Base-by-base conservation (phyloP, 2,888 invertebrate species). In the Euzophera pinguis region DNA sequence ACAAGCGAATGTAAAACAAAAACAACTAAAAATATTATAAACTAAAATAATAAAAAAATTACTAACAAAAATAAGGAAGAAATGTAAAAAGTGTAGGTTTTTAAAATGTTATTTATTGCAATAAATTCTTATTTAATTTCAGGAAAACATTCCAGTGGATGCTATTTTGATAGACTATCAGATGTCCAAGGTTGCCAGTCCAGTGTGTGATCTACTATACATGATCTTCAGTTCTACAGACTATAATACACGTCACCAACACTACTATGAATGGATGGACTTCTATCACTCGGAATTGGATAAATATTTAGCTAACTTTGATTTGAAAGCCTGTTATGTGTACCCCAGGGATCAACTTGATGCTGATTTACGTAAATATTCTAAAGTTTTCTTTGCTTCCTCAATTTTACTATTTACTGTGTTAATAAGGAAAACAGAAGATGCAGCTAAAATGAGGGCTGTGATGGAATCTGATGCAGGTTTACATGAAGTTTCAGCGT, bases 151-250 rank as follows among this genome's bases (percentile, higher is more conserved):
- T 2, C 47, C 65, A 0, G 55, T 60, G 2, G 60, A 72, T 4
- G 67, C 66, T 10, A 57, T 77, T 0, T 59, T 78, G 56, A 68
- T 79, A 3, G 79, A 79, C 59, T 79, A 75, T 53, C 79, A 80
- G 54, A 1, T 68, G 10, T 60, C 69, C 0, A 69, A 51, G 43
- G 66, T 64, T 51, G 59, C 58, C 3, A 73, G 56, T 12, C 78
- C 78, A 4, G 73, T 57, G 0, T 50, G 52, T 4, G 79, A 79
- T 16, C 17, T 80, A 0, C 59, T 71, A 3, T 75, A 69, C 59
- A 56, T 74, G 57, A 54, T 78, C 10, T 74, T 77, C 51, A 74
- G 67, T 54, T 71, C 76, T 43, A 74, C 74, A 0, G 64, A 74
- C 39, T 61, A 79, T n/a, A 61, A 63, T 12, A 64, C 64, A 0